Base-by-base conservation (phyloP, 2,113 vertebrate genomes). In the Arvicanthis niloticus region DNA sequence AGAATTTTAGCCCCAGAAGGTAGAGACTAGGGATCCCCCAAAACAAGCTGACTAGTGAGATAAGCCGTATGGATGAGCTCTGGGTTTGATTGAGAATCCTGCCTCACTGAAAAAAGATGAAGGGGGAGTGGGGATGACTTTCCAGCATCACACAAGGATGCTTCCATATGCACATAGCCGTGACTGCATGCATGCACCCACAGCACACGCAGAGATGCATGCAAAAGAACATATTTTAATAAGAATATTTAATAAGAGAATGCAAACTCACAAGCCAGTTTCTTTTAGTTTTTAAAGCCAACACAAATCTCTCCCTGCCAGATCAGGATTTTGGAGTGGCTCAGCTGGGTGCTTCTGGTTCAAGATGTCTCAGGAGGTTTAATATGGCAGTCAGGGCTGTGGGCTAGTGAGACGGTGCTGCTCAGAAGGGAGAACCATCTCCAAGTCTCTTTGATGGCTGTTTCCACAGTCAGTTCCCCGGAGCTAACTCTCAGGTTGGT, bases 101-200 rank as follows among this genome's bases (percentile, higher is more conserved):
- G 58, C 42, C 62, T 67, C 60, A 48, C 17, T 68, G 40, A 67
- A 22, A 22, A 48, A 37, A 48, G 29, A 31, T 67, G 40, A 48
- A 34, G 48, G 37, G 8, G 37, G 4, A 22, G 16, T 48, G 29
- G 34, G 17, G 4, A 7, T 48, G 62, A 45, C 48, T 84, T 31
- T 0, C 42, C 31, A 42, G 29, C 42, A 48, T 17, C 84, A 67
- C 60, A 86, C 9, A 67, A 29, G 17, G 29, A 48, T 45, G 29
- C 29, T 34, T 0, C n/a, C 10, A 3, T 7, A 19, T 13, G 19
- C 40, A 34, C 37, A 13, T 7, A 10, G 48, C 37, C 10, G 2
- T 0, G 0, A 37, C 31, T 67, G 17, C 40, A 48, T 67, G 29
- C 11, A 7, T 48, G 26, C 8, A 4, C 17, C 2, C 62, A 65